Evolutionary conservation across 2,113 vertebrate genomes (phyloP).

Genomic region (Thamnaconus septentrionalis): DNA sequence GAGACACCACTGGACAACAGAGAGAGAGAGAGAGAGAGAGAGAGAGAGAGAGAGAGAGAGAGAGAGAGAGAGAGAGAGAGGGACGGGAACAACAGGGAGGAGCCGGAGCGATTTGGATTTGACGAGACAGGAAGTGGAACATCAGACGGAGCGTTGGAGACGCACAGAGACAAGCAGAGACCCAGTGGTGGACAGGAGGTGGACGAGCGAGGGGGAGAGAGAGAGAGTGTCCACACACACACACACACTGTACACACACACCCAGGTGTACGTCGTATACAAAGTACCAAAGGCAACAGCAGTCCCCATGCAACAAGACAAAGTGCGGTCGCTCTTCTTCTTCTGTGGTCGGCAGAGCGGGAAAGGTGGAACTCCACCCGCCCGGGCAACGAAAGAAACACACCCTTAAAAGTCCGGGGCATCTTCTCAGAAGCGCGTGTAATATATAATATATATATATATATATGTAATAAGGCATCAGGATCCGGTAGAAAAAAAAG

Average conservation of each 20-base stretch:
- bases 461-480: conserved; percentile 62
- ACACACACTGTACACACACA: conserved; percentile 20
- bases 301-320: conserved; percentile 67
- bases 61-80: too few species aligned
- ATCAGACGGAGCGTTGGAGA: too few species aligned
- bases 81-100: too few species aligned
- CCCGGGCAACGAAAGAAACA: conserved; percentile 47
- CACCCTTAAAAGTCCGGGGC: conserved; percentile 11
- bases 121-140: too few species aligned
- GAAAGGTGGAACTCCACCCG: conserved; percentile 21
- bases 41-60: not conserved
- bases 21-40: not conserved
- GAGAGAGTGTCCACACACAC: conserved; percentile 13
- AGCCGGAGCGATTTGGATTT: too few species aligned
- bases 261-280: conserved; percentile 44
- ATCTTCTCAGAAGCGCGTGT: conserved; percentile 54
- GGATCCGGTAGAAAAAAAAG: conserved; percentile 51
- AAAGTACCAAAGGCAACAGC: conserved; percentile 65
- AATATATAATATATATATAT: too few species aligned
- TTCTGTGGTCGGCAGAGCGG: conserved; percentile 9
- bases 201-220: conserved; percentile 12
- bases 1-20: conserved; percentile 12
- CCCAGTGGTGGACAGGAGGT: not conserved
- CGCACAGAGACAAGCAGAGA: too few species aligned
- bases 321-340: conserved; percentile 27